These are phyloP conservation scores for Toxotes jaculatrix DNA, from an alignment of 2,113 vertebrate species.

Conservation along the genomic window DNA sequence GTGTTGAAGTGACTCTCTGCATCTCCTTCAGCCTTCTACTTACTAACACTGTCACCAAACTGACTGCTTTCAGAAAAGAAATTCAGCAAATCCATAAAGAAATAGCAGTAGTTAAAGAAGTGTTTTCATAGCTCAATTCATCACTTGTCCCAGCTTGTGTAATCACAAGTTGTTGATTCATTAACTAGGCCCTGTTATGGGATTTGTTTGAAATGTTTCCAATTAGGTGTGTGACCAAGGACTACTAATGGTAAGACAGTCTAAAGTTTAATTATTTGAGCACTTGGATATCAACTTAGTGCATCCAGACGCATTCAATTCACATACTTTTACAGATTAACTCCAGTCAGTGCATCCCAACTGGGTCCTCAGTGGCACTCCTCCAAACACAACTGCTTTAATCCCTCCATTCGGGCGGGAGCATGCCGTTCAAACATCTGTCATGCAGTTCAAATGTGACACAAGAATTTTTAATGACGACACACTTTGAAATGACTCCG, in stretches of 20 bases:
- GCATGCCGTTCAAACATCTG: slow-evolving; percentile 71
- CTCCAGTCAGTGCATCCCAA: slow-evolving; percentile 55
- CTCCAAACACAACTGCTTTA: slow-evolving; percentile 67
- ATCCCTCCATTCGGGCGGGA: slow-evolving; percentile 56
- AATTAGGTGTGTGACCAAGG: not conserved
- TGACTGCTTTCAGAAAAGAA: not conserved
- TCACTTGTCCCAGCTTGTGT: not conserved
- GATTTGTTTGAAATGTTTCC: not conserved
- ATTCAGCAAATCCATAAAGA: not conserved
- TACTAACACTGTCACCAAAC: not conserved
- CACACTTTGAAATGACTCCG: slow-evolving; percentile 40
- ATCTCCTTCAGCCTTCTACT: slow-evolving; percentile 35
- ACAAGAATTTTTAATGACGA: slow-evolving; percentile 53
- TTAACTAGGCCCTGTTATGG: not conserved
- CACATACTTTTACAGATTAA: slow-evolving; percentile 33
- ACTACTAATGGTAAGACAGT: not conserved
- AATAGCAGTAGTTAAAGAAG: not conserved
- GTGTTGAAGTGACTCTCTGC: not conserved
- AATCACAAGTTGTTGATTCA: not conserved
- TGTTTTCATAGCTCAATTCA: not conserved
- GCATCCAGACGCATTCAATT: slow-evolving; percentile 24
- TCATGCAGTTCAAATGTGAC: slow-evolving; percentile 63
- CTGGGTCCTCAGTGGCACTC: slow-evolving; percentile 52
- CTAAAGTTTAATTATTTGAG: slow-evolving; percentile 30
- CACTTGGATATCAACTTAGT: slow-evolving; percentile 25